phyloP scores from a whole-genome alignment of 2,888 invertebrate species.

The Cremastinae sp. region DNA sequence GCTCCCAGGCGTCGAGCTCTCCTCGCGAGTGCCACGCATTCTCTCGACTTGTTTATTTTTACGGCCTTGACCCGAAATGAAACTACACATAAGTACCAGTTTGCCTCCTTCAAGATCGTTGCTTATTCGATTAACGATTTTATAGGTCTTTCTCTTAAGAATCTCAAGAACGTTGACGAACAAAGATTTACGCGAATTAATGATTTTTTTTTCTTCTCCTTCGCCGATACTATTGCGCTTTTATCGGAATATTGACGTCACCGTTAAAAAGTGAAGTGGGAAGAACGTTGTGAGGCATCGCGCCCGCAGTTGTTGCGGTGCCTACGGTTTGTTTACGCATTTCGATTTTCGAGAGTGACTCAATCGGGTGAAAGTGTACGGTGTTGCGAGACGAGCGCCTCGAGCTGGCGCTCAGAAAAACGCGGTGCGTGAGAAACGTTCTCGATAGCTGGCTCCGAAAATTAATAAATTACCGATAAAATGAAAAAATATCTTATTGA shows the following conservation, averaged over 20 bases:
- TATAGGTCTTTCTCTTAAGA: no score
- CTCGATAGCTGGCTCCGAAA: no score
- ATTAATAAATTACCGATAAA: no score
- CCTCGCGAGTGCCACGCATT: conserved; percentile 34
- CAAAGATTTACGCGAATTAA: no score
- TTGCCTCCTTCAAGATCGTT: conserved; percentile 26
- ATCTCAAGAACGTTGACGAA: no score
- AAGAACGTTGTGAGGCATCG: conserved; percentile 21
- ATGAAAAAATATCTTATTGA: background rate
- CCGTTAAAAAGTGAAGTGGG: conserved; percentile 16
- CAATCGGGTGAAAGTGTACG: conserved; percentile 62
- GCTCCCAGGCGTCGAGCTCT: conserved; percentile 60
- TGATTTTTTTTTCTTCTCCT: background rate
- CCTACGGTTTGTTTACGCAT: conserved; percentile 51
- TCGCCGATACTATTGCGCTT: background rate
- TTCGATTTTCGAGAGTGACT: conserved; percentile 62
- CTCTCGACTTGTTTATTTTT: conserved; percentile 59
- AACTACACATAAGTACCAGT: conserved; percentile 36
- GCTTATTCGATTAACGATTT: background rate
- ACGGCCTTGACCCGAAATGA: conserved; percentile 63
- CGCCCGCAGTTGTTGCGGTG: conserved; percentile 6
- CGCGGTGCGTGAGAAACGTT: background rate
- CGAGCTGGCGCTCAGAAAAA: conserved; percentile 14
- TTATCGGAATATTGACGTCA: background rate
- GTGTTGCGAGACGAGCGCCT: conserved; percentile 53